Evolutionary conservation across 2,113 vertebrate genomes (phyloP).

Genomic region (Dasyornis broadbenti): DNA sequence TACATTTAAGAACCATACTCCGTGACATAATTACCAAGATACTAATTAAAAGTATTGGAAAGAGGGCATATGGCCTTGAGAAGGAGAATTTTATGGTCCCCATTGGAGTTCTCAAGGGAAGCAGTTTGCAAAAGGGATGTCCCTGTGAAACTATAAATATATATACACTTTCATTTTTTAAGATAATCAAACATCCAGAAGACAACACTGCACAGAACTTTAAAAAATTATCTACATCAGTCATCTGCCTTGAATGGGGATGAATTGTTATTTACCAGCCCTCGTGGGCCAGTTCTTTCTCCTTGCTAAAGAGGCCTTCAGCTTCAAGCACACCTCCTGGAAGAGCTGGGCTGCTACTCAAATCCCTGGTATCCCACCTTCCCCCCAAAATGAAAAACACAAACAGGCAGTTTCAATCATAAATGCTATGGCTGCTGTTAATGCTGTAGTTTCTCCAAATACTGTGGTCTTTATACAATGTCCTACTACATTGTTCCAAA

Average conservation of each 20-base stretch:
- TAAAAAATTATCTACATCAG: not conserved
- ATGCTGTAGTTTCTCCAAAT: not conserved
- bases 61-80: not conserved
- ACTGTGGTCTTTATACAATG: not conserved
- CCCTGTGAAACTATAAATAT: not conserved
- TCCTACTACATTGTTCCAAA: not conserved
- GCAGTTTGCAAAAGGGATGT: not conserved
- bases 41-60: not conserved
- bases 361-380: not conserved
- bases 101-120: not conserved
- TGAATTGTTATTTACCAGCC: not conserved
- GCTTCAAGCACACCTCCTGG: not conserved
- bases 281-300: not conserved
- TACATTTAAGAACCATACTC: not conserved
- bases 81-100: not conserved
- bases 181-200: not conserved
- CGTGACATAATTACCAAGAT: not conserved
- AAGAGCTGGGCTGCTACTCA: not conserved
- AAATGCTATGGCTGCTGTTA: not conserved
- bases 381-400: not conserved
- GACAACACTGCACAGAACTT: not conserved
- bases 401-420: not conserved
- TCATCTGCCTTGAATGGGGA: not conserved
- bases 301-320: not conserved
- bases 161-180: not conserved